These are phyloP conservation scores for Nymphalis c-album DNA, from an alignment of 2,888 invertebrate genomes.

Conservation along the genomic window DNA sequence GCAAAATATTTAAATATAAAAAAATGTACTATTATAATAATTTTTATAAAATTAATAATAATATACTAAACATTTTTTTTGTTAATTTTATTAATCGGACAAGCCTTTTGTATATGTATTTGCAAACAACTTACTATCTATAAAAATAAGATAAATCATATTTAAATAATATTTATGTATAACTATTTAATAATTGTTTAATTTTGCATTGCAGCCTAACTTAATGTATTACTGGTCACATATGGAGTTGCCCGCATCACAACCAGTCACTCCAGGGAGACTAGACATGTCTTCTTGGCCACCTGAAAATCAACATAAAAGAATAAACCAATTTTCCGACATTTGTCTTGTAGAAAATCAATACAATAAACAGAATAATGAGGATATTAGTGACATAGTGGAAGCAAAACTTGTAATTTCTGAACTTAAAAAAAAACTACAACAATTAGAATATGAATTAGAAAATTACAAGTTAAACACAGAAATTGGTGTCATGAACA, in stretches of 20 bases:
- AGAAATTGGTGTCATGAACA: constrained; percentile 65
- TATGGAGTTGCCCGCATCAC: constrained; percentile 85
- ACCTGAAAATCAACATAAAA: constrained; percentile 65
- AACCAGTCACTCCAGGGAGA: constrained; percentile 87
- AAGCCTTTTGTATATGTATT: neutral
- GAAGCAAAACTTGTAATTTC: constrained; percentile 68
- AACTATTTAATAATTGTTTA: neutral
- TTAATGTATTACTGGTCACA: constrained; percentile 96
- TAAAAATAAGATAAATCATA: neutral
- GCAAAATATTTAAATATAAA: neutral
- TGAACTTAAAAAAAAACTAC: constrained; percentile 62
- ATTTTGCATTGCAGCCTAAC: constrained; percentile 85
- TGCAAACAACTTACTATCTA: neutral
- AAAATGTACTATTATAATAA: too few species aligned
- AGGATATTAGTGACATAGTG: constrained; percentile 65
- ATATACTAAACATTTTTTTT: too few species aligned
- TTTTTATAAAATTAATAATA: too few species aligned
- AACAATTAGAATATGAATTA: constrained; percentile 67
- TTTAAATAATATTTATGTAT: neutral
- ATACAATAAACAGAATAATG: constrained; percentile 65
- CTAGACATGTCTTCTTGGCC: constrained; percentile 89
- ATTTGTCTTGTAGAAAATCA: constrained; percentile 54
- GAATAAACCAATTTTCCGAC: constrained; percentile 50
- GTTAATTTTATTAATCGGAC: neutral
- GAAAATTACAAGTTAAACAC: constrained; percentile 65